These are phyloP conservation scores for Drosophila yakuba DNA, from an alignment of 1,140 invertebrate species.

Conservation along the genomic window DNA sequence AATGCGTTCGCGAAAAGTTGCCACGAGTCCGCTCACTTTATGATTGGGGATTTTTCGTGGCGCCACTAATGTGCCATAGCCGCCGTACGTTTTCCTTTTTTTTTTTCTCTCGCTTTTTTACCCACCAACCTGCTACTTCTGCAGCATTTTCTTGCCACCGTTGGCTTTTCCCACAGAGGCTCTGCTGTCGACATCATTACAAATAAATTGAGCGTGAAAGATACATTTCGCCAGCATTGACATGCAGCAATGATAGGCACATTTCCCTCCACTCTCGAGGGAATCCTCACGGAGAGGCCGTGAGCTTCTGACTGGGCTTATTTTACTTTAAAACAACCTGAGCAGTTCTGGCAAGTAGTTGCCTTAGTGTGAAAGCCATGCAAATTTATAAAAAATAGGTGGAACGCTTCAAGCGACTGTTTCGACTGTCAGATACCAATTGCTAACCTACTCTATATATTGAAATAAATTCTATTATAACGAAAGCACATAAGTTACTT, in stretches of 20 bases:
- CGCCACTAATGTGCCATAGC: constrained; percentile 76
- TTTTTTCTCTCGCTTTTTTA: constrained; percentile 1
- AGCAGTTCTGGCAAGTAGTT: neutral
- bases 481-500: no score
- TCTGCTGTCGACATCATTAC: constrained; percentile 74
- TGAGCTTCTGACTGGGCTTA: neutral
- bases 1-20: constrained; percentile 80
- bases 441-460: no score
- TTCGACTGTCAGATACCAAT: no score
- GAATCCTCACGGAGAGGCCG: constrained; percentile 9
- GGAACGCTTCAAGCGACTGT: no score
- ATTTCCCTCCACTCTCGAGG: constrained; percentile 15
- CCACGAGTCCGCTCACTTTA: constrained; percentile 56
- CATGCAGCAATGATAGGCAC: constrained; percentile 67
- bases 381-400: neutral
- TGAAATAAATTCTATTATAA: no score
- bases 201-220: constrained; percentile 82
- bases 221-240: constrained; percentile 68
- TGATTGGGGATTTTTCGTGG: constrained; percentile 74
- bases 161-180: constrained; percentile 47
- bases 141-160: constrained; percentile 35
- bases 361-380: neutral
- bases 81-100: constrained; percentile 15
- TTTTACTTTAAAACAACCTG: constrained; percentile 54
- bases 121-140: neutral